These are phyloP conservation scores for Menidia menidia DNA, from an alignment of 2,797 vertebrate species.

Conservation along the genomic window DNA sequence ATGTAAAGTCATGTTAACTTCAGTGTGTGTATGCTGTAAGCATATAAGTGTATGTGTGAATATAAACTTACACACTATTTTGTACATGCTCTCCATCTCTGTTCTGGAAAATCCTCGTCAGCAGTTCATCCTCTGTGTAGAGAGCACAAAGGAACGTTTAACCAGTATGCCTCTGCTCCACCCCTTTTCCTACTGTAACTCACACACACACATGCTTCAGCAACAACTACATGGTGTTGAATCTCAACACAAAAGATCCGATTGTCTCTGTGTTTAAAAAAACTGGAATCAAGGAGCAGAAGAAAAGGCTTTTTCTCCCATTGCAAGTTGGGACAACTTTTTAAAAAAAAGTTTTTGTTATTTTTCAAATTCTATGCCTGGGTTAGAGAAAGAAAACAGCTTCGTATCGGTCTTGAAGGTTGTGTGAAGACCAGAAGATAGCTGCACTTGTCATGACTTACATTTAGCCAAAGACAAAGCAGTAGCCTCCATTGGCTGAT, in stretches of 20 bases:
- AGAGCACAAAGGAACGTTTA: conserved; percentile 48
- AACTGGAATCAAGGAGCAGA: conserved; percentile 14
- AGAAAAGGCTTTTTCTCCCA: conserved; percentile 22
- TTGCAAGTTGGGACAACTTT: conserved; percentile 13
- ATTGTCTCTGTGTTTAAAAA: conserved; percentile 1
- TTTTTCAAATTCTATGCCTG: not conserved
- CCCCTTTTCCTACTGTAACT: conserved; percentile 17
- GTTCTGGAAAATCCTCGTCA: conserved; percentile 63
- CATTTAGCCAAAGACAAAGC: conserved; percentile 8
- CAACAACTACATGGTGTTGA: not conserved
- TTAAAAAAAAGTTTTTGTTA: too few species aligned
- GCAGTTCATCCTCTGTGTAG: conserved; percentile 50
- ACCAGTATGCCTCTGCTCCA: conserved; percentile 23
- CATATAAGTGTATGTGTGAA: conserved; percentile 12
- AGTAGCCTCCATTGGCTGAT: conserved; percentile 19
- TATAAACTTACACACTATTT: conserved; percentile 29
- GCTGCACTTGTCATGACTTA: not conserved
- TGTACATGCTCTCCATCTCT: conserved; percentile 39
- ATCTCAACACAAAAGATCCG: conserved; percentile 2
- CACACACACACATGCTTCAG: conserved; percentile 10
- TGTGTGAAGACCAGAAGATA: conserved; percentile 38
- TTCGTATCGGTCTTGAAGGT: conserved; percentile 26
- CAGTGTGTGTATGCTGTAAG: conserved; percentile 45
- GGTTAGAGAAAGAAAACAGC: conserved; percentile 10
- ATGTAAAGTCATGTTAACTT: conserved; percentile 69